Evolutionary conservation across 1,140 invertebrate species (phyloP), one percentile per base, ranked within the genome.

Genomic region (Trichonephila clavipes): DNA sequence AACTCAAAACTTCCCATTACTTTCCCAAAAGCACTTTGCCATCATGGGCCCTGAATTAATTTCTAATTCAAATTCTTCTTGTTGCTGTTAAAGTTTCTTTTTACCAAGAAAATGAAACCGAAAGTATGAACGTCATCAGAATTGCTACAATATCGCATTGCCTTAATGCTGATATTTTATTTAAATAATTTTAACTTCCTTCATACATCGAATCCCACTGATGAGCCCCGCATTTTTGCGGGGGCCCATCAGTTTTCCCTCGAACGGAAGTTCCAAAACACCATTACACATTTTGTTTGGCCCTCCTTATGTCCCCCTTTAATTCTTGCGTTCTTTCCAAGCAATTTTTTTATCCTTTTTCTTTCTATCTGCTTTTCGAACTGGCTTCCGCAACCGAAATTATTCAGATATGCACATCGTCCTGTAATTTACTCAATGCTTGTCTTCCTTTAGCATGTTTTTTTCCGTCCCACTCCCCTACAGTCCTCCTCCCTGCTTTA

Each of bases 341-440:
- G 14, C 7, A 77, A 77, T 40, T 77, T 77, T 34, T 77, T 28
- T 77, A 28, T 77, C 28, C 28, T 19, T 69, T 87, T 62, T 64
- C 28, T 87, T 12, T 87, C 59, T 10, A 61, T 87, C 85, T 87
- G 18, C 85, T 61, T 87, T 87, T 77, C 28, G 28, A 77, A 51
- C 72, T 34, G 28, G 28, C 72, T 77, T 72, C 85, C 61, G 28
- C 66, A 62, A 62, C 87, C 34, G 19, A 89, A 89, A 89, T 89
- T 89, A 89, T 89, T 89, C 87, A 89, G 87, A 72, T 89, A 89
- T 89, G 87, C 87, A 89, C 87, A 72, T 40, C 66, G 40, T 69
- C 61, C 87, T 81, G 72, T 90, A 90, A 90, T 90, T 90, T 90
- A 90, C 69, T 82, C 77, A 82, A 61, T 81, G 77, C 89, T 81